phyloP scores from a whole-genome alignment of 2,888 invertebrate genomes.

The Lasiommata megera region DNA sequence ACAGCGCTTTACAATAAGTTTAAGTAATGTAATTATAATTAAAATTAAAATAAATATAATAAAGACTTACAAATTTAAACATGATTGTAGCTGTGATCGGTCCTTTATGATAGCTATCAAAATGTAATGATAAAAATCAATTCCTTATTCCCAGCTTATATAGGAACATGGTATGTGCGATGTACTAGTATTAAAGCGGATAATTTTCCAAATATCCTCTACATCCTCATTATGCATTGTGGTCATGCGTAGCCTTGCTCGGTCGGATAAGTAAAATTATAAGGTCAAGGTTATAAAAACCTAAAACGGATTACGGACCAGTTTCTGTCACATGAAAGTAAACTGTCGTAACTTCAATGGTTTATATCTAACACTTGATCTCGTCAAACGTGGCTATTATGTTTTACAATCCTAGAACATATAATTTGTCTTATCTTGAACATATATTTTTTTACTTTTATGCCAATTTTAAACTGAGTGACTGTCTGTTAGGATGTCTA shows the following conservation, averaged over 20 bases:
- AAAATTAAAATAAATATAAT: conserved; percentile 8
- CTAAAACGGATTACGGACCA: conserved; percentile 22
- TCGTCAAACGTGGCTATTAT: conserved; percentile 13
- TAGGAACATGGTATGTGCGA: conserved; percentile 35
- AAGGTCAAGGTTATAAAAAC: conserved; percentile 49
- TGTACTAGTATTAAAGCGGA: conserved; percentile 48
- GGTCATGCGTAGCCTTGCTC: conserved; percentile 64
- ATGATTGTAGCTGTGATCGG: conserved; percentile 33
- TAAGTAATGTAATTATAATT: neutral
- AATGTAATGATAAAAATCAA: conserved; percentile 35
- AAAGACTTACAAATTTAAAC: conserved; percentile 75
- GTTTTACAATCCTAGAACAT: neutral
- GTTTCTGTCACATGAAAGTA: conserved; percentile 26
- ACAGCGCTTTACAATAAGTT: neutral
- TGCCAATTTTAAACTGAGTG: neutral
- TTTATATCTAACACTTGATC: conserved; percentile 18
- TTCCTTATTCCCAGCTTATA: conserved; percentile 42
- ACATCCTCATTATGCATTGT: conserved; percentile 50
- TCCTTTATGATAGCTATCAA: conserved; percentile 23
- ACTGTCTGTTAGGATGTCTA: neutral
- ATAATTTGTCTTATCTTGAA: conserved; percentile 1
- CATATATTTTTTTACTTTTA: neutral
- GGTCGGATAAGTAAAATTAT: conserved; percentile 47
- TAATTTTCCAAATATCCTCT: conserved; percentile 64
- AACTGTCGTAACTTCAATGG: conserved; percentile 9